Base-by-base conservation (phyloP, 2,113 vertebrate species). In the Murina feae region DNA sequence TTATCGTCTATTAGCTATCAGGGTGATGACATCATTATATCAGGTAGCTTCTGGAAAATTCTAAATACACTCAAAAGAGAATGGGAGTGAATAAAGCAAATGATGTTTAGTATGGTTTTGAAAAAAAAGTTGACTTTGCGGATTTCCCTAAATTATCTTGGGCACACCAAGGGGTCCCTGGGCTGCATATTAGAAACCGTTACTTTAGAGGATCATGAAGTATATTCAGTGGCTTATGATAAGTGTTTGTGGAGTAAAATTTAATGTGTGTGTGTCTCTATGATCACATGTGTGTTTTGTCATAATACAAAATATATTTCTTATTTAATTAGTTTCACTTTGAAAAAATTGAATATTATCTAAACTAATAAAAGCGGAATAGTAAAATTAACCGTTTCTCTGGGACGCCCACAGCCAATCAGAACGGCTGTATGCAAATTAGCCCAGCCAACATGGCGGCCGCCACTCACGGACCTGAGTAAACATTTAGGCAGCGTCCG, bases 41-140 rank as follows among this genome's bases (percentile, higher is more conserved):
- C 16, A 21, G 28, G 4, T 85, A 66, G 17, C 63, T 94, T 94
- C n/a, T 89, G 12, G 37, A 87, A 94, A 94, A 90, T 69, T 60
- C 49, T 60, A 8, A 30, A 30, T 65, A 23, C 2, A 51, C 2
- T 75, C 49, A 37, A 79, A 23, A 69, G 12, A 91, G 21, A 89
- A 20, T 80, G 49, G 69, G 1, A 84, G 9, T 78, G 21, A 93
- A 88, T 79, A 35, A 81, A 39, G 28, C n/a, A 60, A 55, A 32
- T 72, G 5, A 55, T 63, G 39, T 74, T 75, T 71, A 49, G 47
- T n/a, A 14, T 58, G 71, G 7, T 58, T 84, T 21, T 18, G 49
- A 65, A 86, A 78, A 78, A 55, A 66, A 14, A 11, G 10, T 35
- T 86, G 53, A 53, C 6, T 3, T 69, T 2, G 0, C 82, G 30